Percentiles rank a stretch among this genome's conserved stretches.
Evolutionary conservation across 2,888 invertebrate genomes (phyloP).

Genomic region (Volucella inflata): DNA sequence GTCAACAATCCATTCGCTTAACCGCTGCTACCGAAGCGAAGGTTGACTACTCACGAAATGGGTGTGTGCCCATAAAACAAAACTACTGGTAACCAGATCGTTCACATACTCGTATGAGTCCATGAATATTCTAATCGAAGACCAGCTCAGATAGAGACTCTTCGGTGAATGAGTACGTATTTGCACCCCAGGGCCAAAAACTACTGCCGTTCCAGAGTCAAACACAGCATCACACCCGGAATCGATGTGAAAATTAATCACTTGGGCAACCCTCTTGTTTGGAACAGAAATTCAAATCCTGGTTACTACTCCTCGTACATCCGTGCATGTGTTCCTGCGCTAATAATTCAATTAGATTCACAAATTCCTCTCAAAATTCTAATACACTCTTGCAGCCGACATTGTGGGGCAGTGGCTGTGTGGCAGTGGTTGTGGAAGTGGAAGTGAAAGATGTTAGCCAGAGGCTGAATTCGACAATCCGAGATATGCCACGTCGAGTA

Average conservation of each 20-base stretch:
- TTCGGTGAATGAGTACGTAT: slow-evolving; percentile 27
- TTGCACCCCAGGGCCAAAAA: slow-evolving; percentile 52
- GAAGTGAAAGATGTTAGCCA: slow-evolving; percentile 40
- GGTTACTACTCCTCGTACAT: slow-evolving; percentile 18
- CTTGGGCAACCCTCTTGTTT: slow-evolving; percentile 58
- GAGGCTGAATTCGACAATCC: slow-evolving; percentile 47
- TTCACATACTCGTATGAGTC: slow-evolving; percentile 35
- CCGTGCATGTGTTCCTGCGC: slow-evolving; percentile 35
- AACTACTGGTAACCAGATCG: slow-evolving; percentile 53
- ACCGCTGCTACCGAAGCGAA: slow-evolving; percentile 27
- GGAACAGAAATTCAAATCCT: slow-evolving; percentile 56
- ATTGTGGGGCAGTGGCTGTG: slow-evolving; percentile 27
- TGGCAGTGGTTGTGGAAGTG: no score
- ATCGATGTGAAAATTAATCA: slow-evolving; percentile 67
- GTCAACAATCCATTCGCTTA: background rate
- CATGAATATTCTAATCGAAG: slow-evolving; percentile 67
- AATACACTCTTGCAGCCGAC: slow-evolving; percentile 18
- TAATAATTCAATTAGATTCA: slow-evolving; percentile 75
- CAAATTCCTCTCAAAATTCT: slow-evolving; percentile 56
- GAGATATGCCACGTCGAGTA: slow-evolving; percentile 26
- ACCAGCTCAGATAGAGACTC: slow-evolving; percentile 40
- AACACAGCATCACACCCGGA: slow-evolving; percentile 42
- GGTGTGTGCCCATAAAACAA: slow-evolving; percentile 25
- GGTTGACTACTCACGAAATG: slow-evolving; percentile 19
- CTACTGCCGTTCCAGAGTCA: slow-evolving; percentile 38